Base-by-base conservation (phyloP, 2,888 invertebrate genomes). In the Drosophila mulleri region DNA sequence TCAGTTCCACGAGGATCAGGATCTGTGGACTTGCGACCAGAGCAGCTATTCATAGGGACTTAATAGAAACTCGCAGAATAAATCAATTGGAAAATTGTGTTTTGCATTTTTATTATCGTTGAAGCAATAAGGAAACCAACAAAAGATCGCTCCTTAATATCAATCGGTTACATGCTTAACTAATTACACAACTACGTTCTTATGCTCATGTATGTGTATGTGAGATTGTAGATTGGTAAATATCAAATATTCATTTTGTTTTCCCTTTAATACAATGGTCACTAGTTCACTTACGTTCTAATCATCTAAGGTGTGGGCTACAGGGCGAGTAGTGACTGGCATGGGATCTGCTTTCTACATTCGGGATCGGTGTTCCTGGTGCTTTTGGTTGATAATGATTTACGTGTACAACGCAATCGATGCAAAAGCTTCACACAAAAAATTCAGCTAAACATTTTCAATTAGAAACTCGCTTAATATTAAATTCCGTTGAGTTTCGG, bases 1-100 rank as follows among this genome's bases (percentile, higher is more conserved):
- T 47, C 95, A 95, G 81, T 94, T 94, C 74, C 94, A 94, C 60
- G 92, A 93, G 57, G 92, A 90, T 50, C 83, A 80, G 20, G 81
- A 82, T 45, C 61, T 91, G 41, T 90, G 86, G 90, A 84, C 89
- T 32, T 92, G 92, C 58, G 67, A 74, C n/a, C 77, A 78, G 18
- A 85, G 75, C 54, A 72, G 62, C 39, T 81, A 83, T 42, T 81
- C 88, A 4, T 86, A 74, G 58, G 11, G 18, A 18, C 12, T n/a
- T 3, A 32, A 45, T 16, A 11, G 11, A 50, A 14, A 37, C 23
- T 71, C 47, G 61, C 52, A 47, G 62, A 64, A 57, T 63, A 73
- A 62, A 64, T 70, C 63, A 61, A 67, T 79, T 70, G 52, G 56
- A 61, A 82, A 67, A 64, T 41, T 5, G 16, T 54, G 63, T 54